These are phyloP conservation scores for Tetranychus piercei DNA, from an alignment of 2,888 invertebrate species.

Conservation along the genomic window DNA sequence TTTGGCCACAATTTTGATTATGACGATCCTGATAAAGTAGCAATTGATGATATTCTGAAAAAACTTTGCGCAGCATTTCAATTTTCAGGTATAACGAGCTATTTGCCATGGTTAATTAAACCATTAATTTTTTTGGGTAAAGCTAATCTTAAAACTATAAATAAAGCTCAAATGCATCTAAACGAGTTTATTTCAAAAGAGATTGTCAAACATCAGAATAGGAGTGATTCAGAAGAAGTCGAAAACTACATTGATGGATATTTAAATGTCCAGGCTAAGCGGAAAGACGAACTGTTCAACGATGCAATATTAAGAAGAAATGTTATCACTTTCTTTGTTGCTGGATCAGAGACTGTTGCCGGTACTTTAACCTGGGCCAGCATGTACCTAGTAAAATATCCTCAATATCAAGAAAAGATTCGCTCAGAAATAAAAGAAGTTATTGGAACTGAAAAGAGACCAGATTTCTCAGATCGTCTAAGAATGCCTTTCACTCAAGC, in stretches of 20 bases:
- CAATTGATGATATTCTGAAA: background rate
- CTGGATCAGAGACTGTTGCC: background rate
- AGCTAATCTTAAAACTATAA: too few species aligned
- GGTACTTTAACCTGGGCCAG: background rate
- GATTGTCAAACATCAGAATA: background rate
- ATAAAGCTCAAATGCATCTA: background rate
- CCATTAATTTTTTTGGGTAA: too few species aligned
- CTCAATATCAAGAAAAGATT: background rate
- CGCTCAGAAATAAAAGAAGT: background rate
- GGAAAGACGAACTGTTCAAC: background rate
- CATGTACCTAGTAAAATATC: background rate
- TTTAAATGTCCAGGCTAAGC: background rate
- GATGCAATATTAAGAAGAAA: background rate
- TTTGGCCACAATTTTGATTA: background rate
- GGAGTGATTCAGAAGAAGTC: background rate
- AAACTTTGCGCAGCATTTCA: background rate
- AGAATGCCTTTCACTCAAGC: background rate
- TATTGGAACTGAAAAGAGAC: background rate
- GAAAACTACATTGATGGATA: background rate
- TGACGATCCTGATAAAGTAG: background rate
- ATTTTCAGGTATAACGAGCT: background rate
- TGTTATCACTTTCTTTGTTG: background rate
- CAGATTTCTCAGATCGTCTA: background rate
- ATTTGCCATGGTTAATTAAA: background rate
- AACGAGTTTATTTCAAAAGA: background rate